Percentiles rank a stretch among this genome's conserved stretches.
Conservation (phyloP, 2,113 vertebrate species). For the Bufo bufo region DNA sequence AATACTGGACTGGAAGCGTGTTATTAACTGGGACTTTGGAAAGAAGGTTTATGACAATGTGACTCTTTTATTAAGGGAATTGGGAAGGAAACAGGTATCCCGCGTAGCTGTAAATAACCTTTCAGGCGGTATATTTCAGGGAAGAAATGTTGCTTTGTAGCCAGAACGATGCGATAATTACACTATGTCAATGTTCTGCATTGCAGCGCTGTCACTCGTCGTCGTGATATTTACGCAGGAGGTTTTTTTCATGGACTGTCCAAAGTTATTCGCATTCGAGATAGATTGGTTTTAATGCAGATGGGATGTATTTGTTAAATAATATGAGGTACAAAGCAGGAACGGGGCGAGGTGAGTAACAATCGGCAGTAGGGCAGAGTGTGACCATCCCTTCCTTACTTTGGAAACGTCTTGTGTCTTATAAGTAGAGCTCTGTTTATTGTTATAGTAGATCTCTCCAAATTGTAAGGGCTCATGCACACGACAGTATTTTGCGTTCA, state of each 20-base stretch:
- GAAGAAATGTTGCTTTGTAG: not conserved
- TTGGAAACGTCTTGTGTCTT: too few species aligned
- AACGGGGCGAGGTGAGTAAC: too few species aligned
- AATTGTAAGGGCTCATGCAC: too few species aligned
- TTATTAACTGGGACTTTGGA: slow-evolving; percentile 64
- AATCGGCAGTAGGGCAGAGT: too few species aligned
- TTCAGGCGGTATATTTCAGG: not conserved
- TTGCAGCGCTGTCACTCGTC: not conserved
- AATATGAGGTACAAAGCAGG: too few species aligned
- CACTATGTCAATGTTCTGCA: not conserved
- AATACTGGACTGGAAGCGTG: slow-evolving; percentile 56
- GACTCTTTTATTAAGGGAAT: slow-evolving; percentile 59
- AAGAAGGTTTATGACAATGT: slow-evolving; percentile 62
- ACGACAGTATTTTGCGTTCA: too few species aligned
- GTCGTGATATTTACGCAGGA: not conserved
- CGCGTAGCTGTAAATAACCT: slow-evolving; percentile 19
- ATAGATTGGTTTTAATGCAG: not conserved
- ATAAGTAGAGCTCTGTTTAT: too few species aligned
- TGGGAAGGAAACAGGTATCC: slow-evolving; percentile 3
- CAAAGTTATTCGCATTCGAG: not conserved
- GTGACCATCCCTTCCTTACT: too few species aligned
- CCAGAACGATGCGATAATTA: not conserved
- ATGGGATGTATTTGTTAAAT: not conserved
- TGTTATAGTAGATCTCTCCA: too few species aligned
- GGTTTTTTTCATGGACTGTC: not conserved